Base-by-base conservation (phyloP, 1,140 invertebrate species). In the Papilio aristodemus region DNA sequence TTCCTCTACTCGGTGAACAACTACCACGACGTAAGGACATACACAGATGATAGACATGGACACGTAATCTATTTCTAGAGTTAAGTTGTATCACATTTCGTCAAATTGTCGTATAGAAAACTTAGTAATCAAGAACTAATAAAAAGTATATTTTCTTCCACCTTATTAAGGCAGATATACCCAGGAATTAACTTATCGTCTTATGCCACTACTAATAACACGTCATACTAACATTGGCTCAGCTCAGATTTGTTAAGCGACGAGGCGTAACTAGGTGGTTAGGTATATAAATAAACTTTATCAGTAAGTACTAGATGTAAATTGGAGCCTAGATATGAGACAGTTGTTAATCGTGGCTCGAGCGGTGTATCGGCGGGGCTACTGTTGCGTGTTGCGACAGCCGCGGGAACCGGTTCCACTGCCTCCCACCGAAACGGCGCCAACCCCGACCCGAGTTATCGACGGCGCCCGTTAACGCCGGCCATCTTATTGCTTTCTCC, bases 321-420 rank as follows among this genome's bases (percentile, higher is more conserved):
- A 69, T 67, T 36, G n/a, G 5, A 32, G 59, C 6, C 36, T 38
- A 71, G 64, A 59, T 72, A 79, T 76, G 71, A 75, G 74, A 79
- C 77, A 82, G 80, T 77, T 73, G 70, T 80, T 81, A 85, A 79
- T 81, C 85, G 84, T 86, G 86, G 83, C 80, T 77, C 82, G 75
- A 75, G 66, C 77, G 79, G 80, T 80, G 78, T 83, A 84, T 84
- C 83, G 80, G 83, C 78, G 80, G 82, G 76, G 86, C 86, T 90
- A 90, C 87, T 85, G 87, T 88, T 85, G 83, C 84, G 78, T 84
- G 87, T 88, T 85, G 83, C 84, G 79, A 80, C 75, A 76, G 70
- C 59, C 67, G 71, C 70, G 75, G 63, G 70, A 82, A 87, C 87
- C 84, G 85, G 87, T 90, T 77, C 73, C 67, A 76, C 81, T 67